Base-by-base conservation (phyloP, 2,888 invertebrate genomes). In the Chrysodeixis includens region DNA sequence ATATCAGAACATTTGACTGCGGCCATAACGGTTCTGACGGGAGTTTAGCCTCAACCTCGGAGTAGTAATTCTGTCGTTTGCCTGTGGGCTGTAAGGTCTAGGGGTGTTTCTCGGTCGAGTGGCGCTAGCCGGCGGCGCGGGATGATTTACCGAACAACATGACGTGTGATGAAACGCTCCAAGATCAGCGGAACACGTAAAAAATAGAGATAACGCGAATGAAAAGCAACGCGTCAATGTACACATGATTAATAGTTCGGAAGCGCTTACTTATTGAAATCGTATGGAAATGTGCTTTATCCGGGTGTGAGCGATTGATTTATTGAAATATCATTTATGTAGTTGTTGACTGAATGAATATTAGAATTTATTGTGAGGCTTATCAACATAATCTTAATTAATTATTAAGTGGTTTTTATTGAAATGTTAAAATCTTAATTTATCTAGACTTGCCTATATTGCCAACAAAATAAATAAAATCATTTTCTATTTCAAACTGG, bases 61-160 rank as follows among this genome's bases (percentile, higher is more conserved):
- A 51, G 46, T 71, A 16, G 54, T 49, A 60, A 40, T 76, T 54
- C 76, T 76, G 62, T 1, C 0, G 2, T 14, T n/a, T 16, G 12
- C 35, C 69, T 73, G 10, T 12, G 0, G 7, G 20, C 16, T 40
- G 59, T 22, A 10, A 63, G 65, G 61, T 67, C 66, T 64, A 71
- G 72, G 81, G 70, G 70, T 78, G 74, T 74, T 71, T 71, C 63
- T 74, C 74, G 81, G 79, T 69, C 81, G 74, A 76, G 68, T 69
- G 74, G 56, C 75, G 83, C 79, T 79, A 75, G 83, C 83, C 77
- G 71, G 35, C 68, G 69, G 81, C 62, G 70, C 66, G 69, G 65
- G 69, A 79, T 83, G 82, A 82, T 82, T 81, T 82, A 83, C 72
- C 64, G 78, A 70, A 66, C 72, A 66, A 62, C 73, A 66, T 72